These are phyloP conservation scores for Sesamia inferens DNA, from an alignment of 2,888 invertebrate genomes.

Conservation along the genomic window DNA sequence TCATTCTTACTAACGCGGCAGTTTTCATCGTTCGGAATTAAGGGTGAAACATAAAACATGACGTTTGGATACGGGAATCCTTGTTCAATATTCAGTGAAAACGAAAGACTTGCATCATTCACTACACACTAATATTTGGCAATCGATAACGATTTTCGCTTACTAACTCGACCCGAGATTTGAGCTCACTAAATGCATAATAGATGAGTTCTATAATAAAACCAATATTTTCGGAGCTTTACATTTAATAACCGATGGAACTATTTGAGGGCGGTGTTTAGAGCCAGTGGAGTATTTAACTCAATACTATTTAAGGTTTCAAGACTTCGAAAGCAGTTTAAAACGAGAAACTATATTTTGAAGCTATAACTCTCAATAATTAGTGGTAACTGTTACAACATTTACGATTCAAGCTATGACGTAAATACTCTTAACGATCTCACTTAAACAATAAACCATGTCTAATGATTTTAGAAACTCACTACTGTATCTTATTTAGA, in stretches of 20 bases:
- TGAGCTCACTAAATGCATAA: constrained; percentile 83
- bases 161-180: constrained; percentile 77
- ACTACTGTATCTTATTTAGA: constrained; percentile 62
- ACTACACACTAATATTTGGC: constrained; percentile 68
- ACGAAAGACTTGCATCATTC: constrained; percentile 44
- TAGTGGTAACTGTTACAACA: constrained; percentile 59
- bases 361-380: constrained; percentile 57
- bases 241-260: constrained; percentile 74
- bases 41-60: constrained; percentile 50
- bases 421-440: constrained; percentile 62
- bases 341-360: constrained; percentile 60
- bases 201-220: constrained; percentile 87
- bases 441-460: constrained; percentile 68
- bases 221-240: constrained; percentile 82
- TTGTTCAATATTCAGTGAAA: constrained; percentile 51
- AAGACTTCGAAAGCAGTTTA: constrained; percentile 48
- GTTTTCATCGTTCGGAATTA: constrained; percentile 51
- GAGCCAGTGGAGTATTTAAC: constrained; percentile 64
- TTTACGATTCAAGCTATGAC: constrained; percentile 59
- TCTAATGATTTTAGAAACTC: constrained; percentile 69
- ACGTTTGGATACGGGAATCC: constrained; percentile 45
- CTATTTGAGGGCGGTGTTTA: constrained; percentile 55
- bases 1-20: constrained; percentile 55
- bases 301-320: constrained; percentile 64
- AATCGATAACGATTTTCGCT: constrained; percentile 85